These are phyloP conservation scores for Antechinus stuartii DNA, from an alignment of 2,113 vertebrate genomes.

Conservation along the genomic window DNA sequence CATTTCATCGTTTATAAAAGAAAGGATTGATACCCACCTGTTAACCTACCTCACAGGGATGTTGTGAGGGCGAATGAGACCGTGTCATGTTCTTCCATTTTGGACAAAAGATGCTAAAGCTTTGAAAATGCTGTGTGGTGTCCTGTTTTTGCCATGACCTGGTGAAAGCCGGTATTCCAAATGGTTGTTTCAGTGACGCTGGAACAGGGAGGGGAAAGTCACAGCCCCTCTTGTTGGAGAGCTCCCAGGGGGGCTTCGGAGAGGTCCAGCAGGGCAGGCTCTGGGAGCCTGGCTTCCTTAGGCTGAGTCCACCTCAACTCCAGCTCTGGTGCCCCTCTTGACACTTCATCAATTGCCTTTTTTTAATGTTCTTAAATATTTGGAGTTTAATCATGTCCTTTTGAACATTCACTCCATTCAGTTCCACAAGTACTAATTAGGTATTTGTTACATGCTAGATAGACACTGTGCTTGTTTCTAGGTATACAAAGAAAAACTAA, in stretches of 20 bases:
- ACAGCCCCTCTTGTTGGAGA: neutral
- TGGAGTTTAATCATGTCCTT: neutral
- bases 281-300: neutral
- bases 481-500: neutral
- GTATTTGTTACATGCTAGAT: neutral
- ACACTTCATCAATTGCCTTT: neutral
- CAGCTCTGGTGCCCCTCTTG: neutral
- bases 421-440: neutral
- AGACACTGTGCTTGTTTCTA: neutral
- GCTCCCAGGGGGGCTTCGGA: neutral
- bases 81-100: neutral
- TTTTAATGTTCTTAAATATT: neutral
- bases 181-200: neutral
- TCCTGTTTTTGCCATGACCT: neutral
- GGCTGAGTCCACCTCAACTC: neutral
- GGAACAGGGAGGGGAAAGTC: no score
- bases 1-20: slow-evolving; percentile 61
- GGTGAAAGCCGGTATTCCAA: neutral
- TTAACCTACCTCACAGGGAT: slow-evolving; percentile 22
- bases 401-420: neutral
- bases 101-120: slow-evolving; percentile 4
- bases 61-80: neutral
- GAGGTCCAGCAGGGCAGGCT: neutral
- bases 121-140: neutral
- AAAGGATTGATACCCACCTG: neutral